These are phyloP conservation scores for Dasyprocta punctata DNA, from an alignment of 2,113 vertebrate species.

Conservation along the genomic window DNA sequence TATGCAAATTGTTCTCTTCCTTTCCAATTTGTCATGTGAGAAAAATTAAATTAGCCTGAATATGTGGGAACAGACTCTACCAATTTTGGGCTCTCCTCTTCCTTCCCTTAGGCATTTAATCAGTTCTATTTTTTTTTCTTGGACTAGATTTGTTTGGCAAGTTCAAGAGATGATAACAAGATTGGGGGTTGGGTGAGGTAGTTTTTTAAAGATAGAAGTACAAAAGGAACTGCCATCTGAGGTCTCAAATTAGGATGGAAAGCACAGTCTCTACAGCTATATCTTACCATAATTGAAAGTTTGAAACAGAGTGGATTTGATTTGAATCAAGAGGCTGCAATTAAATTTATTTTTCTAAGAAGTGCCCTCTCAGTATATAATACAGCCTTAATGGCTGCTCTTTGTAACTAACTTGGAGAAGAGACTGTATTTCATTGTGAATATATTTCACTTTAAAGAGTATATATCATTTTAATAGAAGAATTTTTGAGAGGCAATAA, in stretches of 20 bases:
- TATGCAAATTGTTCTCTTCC: conserved; percentile 60
- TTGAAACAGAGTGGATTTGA: conserved; percentile 75
- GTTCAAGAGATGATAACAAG: conserved; percentile 65
- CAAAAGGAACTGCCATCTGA: conserved; percentile 63
- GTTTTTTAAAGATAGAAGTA: conserved; percentile 69
- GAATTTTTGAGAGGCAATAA: conserved; percentile 41
- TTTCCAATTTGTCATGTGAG: conserved; percentile 73
- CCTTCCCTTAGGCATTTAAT: conserved; percentile 65
- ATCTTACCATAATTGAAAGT: conserved; percentile 70
- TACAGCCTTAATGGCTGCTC: conserved; percentile 58
- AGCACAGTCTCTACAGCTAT: conserved; percentile 56
- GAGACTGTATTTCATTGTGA: conserved; percentile 60
- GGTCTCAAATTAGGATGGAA: conserved; percentile 67
- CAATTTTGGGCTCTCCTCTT: conserved; percentile 36
- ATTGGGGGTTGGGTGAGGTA: background rate
- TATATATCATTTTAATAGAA: conserved; percentile 44
- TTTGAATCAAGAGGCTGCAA: conserved; percentile 70
- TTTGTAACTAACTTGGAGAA: conserved; percentile 61
- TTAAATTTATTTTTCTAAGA: conserved; percentile 80
- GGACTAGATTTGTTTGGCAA: conserved; percentile 73
- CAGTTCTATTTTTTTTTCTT: conserved; percentile 65
- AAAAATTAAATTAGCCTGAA: conserved; percentile 72
- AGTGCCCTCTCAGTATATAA: conserved; percentile 55
- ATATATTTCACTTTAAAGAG: conserved; percentile 42
- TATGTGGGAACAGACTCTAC: conserved; percentile 52